Conservation (phyloP, 2,113 vertebrate genomes). For the Anhinga rufa region DNA sequence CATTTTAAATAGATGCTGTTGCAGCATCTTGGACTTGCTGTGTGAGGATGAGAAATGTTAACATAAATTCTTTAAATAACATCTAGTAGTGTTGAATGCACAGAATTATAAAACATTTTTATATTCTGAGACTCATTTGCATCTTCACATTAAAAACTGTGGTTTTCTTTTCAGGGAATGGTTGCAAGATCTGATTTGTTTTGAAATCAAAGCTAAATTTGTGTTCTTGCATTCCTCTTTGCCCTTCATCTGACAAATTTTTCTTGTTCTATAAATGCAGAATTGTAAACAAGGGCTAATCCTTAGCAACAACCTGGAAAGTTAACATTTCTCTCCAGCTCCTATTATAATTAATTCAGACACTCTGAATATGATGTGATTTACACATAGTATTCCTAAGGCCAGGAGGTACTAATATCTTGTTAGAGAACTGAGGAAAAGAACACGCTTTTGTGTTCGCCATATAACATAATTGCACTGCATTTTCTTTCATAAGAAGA, state of each 20-base stretch:
- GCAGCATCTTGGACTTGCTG: slow-evolving; percentile 44
- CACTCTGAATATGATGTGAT: slow-evolving; percentile 42
- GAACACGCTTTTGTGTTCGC: slow-evolving; percentile 13
- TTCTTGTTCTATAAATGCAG: slow-evolving; percentile 56
- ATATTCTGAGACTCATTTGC: slow-evolving; percentile 59
- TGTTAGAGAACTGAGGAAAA: slow-evolving; percentile 40
- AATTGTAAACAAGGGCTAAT: slow-evolving; percentile 63
- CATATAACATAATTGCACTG: slow-evolving; percentile 18
- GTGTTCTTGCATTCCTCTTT: slow-evolving; percentile 49
- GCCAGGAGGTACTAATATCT: slow-evolving; percentile 49
- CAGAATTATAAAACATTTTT: slow-evolving; percentile 62
- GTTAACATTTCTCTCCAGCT: slow-evolving; percentile 51
- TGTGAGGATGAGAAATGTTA: slow-evolving; percentile 46
- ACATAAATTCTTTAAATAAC: slow-evolving; percentile 60
- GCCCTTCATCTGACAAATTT: slow-evolving; percentile 60
- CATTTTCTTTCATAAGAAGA: slow-evolving; percentile 38
- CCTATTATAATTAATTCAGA: slow-evolving; percentile 52
- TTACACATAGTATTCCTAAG: slow-evolving; percentile 37
- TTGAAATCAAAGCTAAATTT: slow-evolving; percentile 64
- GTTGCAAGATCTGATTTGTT: slow-evolving; percentile 55
- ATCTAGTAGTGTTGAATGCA: slow-evolving; percentile 49
- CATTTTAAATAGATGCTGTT: slow-evolving; percentile 17
- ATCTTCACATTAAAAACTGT: slow-evolving; percentile 58
- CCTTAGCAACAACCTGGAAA: slow-evolving; percentile 60
- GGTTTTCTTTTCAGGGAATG: slow-evolving; percentile 49